A percentile compares a stretch with the other conserved stretches of the same genome.
phyloP scores from a whole-genome alignment of 2,888 invertebrate genomes.

The Agonopterix heracliana region DNA sequence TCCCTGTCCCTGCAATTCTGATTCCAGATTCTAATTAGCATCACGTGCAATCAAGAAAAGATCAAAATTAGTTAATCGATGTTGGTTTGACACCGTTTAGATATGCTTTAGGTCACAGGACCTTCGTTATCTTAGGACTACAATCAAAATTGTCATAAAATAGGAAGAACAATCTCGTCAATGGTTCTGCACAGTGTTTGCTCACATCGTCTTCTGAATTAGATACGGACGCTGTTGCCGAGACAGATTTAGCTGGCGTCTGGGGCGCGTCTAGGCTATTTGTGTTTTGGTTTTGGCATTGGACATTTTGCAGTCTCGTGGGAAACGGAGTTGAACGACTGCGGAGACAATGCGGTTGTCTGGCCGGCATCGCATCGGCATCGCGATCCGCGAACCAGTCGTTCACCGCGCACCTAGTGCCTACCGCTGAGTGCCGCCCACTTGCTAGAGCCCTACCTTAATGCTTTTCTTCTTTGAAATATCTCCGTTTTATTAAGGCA shows the following conservation, averaged over 20 bases:
- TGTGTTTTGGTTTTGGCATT: conserved; percentile 70
- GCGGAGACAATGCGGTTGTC: conserved; percentile 68
- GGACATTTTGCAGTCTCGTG: conserved; percentile 69
- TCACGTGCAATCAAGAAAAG: no score
- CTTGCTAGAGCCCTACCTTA: neutral
- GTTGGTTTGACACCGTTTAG: no score
- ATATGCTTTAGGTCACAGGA: no score
- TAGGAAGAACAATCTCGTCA: neutral
- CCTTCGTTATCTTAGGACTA: no score
- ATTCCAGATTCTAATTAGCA: no score
- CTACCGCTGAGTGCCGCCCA: neutral
- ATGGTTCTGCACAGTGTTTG: conserved; percentile 1
- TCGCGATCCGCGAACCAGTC: conserved; percentile 30
- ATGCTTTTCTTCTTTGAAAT: neutral
- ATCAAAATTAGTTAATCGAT: no score
- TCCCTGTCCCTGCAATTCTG: neutral
- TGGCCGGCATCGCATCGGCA: conserved; percentile 25
- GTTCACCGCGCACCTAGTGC: conserved; percentile 3
- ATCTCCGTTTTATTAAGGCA: no score
- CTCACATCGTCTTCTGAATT: conserved; percentile 35
- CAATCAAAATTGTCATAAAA: no score
- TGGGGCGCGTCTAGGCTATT: conserved; percentile 73
- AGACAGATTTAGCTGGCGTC: conserved; percentile 68
- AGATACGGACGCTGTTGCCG: conserved; percentile 44
- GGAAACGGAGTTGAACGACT: conserved; percentile 76